Evolutionary conservation across 64 coral and sea anemone species (phyloP), one percentile per base, ranked within the genome.

Genomic region (Pachyseris speciosa): DNA sequence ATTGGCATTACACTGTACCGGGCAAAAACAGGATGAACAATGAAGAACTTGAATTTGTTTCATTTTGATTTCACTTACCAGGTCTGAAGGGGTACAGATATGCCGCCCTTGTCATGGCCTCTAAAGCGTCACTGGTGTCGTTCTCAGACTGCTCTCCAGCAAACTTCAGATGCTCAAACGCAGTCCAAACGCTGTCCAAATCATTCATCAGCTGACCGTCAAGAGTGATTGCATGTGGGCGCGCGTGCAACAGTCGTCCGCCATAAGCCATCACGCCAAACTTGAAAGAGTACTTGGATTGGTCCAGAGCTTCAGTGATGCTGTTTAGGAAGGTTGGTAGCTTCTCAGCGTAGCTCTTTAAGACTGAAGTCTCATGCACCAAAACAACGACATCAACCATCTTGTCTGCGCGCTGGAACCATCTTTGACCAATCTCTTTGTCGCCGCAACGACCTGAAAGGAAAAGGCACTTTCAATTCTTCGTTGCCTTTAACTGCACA

Each of bases 251-350:
- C 30, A 53, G 9, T 36, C 84, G 87, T 17, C 95, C 95, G n/a
- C 95, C 95, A 50, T 78, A 96, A 67, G 91, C 89, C 19, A 96
- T 83, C 4, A 96, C 86, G 15, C 95, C 95, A 49, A 96, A 96
- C 45, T 80, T 78, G 49, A 96, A 48, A 20, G 95, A 96, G 39
- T 79, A 96, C 39, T 78, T 83, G 27, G 3, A 0, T 32, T 69
- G 69, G 22, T 84, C 44, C 19, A 89, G 3, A 1, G 37, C 63
- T 17, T 71, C 0, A 5, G 68, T 36, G 37, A 96, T 36, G 13
- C 71, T 64, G 33, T 38, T 41, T 1, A 93, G 78, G 19, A 83
- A 93, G 9, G 33, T 52, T 9, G 95, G 95, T 16, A 96, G 25
- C 49, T 86, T 50, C 39, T 38, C 38, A 1, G 91, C 73, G 61